Evolutionary conservation across 2,113 vertebrate species (phyloP), one percentile per base, ranked within the genome.

Genomic region (Boleophthalmus pectinirostris): DNA sequence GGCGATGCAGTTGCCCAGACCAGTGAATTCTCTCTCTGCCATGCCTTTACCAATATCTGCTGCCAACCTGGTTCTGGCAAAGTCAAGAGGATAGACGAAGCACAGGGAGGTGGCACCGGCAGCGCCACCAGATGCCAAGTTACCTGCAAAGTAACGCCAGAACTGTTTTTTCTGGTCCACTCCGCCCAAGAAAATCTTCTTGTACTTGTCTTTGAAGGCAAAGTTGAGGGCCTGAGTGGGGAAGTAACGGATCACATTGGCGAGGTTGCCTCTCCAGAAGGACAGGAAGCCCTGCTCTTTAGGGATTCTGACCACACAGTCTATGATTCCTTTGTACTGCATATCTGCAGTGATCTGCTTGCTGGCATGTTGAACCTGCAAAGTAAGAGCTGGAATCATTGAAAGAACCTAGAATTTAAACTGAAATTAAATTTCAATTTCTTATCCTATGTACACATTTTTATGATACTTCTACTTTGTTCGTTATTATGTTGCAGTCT

Each of bases 171-270:
- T 97, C 82, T 93, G 94, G 91, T 99, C 97, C 80, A 99, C 98
- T 2, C 97, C 97, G 33, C 98, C 98, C n/a, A 99, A 90, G 92
- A 99, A 99, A 92, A 99, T 88, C 93, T 96, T 96, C 95, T 99
- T 99, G 94, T 99, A 99, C 93, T 99, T 99, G 92, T 99, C 98
- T 92, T 99, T 99, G 94, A 99, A 99, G 90, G 98, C 98, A 61
- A 99, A 99, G 94, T 99, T 99, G 77, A 99, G 96, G 45, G 98
- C 98, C 93, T 99, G 98, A 74, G 98, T 99, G 84, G 98, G 97
- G 93, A 99, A 99, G 93, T 99, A 99, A 33, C 97, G 95, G 93
- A 99, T 99, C 79, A 99, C 98, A 6, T 99, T 99, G 93, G 98
- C 98, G 90, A 99, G 84, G 91, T 99, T 99, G 81, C 98, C 98